A percentile compares a stretch with the other conserved stretches of the same genome.
Conservation (phyloP, 1,140 invertebrate species). For the Tetramorium simillimum region DNA sequence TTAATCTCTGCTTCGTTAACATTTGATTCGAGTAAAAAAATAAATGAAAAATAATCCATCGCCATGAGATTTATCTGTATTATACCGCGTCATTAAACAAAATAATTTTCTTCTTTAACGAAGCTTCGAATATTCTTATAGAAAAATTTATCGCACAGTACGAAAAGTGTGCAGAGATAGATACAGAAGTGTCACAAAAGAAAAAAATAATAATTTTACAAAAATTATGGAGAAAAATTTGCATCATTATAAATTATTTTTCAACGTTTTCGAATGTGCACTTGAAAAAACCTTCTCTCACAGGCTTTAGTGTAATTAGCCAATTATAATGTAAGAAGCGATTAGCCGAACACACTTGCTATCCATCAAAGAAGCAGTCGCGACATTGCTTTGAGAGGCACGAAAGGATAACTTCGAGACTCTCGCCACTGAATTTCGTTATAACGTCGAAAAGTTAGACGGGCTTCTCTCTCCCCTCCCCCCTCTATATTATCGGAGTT, state of each 20-base stretch:
- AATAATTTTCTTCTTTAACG: not conserved
- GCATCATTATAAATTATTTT: not conserved
- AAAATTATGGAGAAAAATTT: not conserved
- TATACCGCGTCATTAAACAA: slow-evolving; percentile 28
- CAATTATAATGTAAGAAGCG: slow-evolving; percentile 24
- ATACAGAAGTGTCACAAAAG: not conserved
- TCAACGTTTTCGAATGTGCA: not conserved
- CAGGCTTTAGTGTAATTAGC: not conserved
- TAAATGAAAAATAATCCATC: slow-evolving; percentile 8
- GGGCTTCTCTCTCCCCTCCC: not conserved
- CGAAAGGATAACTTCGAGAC: slow-evolving; percentile 51
- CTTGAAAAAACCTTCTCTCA: not conserved
- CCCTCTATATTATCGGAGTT: slow-evolving; percentile 37
- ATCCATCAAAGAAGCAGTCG: slow-evolving; percentile 22
- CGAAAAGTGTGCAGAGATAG: not conserved
- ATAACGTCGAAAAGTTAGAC: slow-evolving; percentile 49
- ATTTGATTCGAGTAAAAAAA: slow-evolving; percentile 6
- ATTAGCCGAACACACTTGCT: not conserved
- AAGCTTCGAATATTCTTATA: not conserved
- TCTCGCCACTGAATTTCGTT: slow-evolving; percentile 56
- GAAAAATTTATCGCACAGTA: not conserved
- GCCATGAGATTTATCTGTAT: not conserved
- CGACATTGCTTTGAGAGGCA: slow-evolving; percentile 27
- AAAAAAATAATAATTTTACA: not conserved
- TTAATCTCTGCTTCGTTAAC: slow-evolving; percentile 56